phyloP scores from a whole-genome alignment of 2,888 invertebrate species.

The Metellina segmentata region DNA sequence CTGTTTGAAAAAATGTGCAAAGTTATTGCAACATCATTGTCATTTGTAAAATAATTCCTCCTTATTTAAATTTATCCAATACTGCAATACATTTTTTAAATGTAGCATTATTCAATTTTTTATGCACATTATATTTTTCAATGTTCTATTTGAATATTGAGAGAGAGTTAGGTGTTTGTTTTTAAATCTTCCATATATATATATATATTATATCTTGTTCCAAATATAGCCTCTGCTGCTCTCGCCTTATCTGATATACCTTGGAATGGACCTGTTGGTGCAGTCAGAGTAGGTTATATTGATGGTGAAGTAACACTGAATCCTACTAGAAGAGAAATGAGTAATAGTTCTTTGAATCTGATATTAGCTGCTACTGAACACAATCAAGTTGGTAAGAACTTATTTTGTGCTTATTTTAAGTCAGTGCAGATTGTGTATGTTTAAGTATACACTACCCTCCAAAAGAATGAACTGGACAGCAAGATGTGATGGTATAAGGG shows the following conservation, averaged over 20 bases:
- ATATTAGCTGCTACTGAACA: conserved; percentile 90
- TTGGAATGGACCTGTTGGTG: conserved; percentile 97
- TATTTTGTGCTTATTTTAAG: neutral
- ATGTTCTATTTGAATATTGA: neutral
- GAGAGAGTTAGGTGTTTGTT: too few relatives aligned
- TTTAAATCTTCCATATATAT: too few relatives aligned
- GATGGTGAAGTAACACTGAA: conserved; percentile 88
- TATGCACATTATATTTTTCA: neutral
- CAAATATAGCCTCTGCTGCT: conserved; percentile 90
- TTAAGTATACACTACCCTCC: too few relatives aligned
- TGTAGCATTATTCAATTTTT: neutral
- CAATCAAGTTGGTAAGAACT: conserved; percentile 84
- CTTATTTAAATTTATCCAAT: too few relatives aligned
- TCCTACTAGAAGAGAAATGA: conserved; percentile 91
- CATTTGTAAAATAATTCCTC: too few relatives aligned
- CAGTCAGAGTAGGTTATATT: conserved; percentile 92
- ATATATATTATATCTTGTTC: too few relatives aligned
- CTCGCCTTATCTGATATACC: conserved; percentile 95
- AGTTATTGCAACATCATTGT: too few relatives aligned
- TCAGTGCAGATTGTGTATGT: neutral
- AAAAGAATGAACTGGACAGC: too few relatives aligned
- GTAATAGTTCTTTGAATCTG: conserved; percentile 89
- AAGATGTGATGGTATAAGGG: too few relatives aligned
- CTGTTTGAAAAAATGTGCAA: too few relatives aligned
- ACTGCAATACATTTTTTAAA: neutral